These are phyloP conservation scores for Desmophyllum pertusum DNA, from an alignment of 92 coral and sea anemone genomes.

Conservation along the genomic window DNA sequence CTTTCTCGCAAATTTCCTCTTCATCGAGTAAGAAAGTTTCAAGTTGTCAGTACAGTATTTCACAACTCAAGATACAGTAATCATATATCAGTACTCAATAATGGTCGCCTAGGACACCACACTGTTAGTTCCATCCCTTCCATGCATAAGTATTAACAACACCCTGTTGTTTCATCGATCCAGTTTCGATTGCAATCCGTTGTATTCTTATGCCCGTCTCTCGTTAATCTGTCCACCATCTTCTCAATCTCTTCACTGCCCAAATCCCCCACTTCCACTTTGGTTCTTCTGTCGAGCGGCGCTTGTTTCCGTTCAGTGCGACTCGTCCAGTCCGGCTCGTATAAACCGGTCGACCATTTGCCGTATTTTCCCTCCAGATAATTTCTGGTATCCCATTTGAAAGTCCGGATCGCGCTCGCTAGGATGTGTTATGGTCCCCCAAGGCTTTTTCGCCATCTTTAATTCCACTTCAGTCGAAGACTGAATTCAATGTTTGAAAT, in stretches of 20 bases:
- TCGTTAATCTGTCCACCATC: conserved; percentile 78
- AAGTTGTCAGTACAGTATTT: too few relatives aligned
- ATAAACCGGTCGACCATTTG: conserved; percentile 75
- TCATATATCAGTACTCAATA: too few relatives aligned
- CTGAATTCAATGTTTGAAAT: neutral
- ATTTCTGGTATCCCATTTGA: conserved; percentile 85
- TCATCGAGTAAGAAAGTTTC: neutral
- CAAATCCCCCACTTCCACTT: conserved; percentile 68
- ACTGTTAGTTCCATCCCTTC: conserved; percentile 91
- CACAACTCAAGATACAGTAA: neutral
- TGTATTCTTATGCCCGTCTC: conserved; percentile 71
- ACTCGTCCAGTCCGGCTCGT: conserved; percentile 77
- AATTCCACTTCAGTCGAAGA: neutral
- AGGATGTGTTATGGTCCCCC: conserved; percentile 99
- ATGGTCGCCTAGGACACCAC: neutral
- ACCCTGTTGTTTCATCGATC: conserved; percentile 91
- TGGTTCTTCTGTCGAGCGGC: conserved; percentile 46
- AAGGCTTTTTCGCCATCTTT: conserved; percentile 84
- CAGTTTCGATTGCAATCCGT: conserved; percentile 92
- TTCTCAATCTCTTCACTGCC: conserved; percentile 62
- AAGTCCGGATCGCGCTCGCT: conserved; percentile 81
- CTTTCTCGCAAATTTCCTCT: neutral
- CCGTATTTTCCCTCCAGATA: conserved; percentile 59
- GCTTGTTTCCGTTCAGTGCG: conserved; percentile 58
- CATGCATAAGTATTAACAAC: conserved; percentile 91